Conservation (phyloP, 2,888 invertebrate species). For the Ophion ellenae region DNA sequence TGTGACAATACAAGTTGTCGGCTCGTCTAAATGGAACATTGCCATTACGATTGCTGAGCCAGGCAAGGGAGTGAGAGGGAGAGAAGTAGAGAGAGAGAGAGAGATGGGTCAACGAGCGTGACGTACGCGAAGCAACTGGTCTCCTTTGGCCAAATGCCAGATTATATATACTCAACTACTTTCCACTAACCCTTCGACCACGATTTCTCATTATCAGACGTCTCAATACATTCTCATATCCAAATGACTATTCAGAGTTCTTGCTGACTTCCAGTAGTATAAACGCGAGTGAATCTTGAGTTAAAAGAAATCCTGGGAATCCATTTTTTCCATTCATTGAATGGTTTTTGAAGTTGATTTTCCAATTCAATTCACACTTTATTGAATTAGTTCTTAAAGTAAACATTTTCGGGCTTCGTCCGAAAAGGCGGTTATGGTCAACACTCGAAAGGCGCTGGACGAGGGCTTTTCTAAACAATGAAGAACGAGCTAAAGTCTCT, state of each 20-base stretch:
- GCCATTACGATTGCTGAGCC: constrained; percentile 5
- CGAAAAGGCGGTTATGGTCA: too few species aligned
- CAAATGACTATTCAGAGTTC: constrained; percentile 10
- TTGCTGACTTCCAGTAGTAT: constrained; percentile 7
- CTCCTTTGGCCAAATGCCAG: constrained; percentile 80
- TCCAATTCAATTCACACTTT: not conserved
- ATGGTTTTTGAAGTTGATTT: not conserved
- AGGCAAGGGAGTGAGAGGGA: not conserved
- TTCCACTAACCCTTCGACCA: constrained; percentile 67
- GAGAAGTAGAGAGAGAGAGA: too few species aligned
- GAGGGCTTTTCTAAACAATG: too few species aligned
- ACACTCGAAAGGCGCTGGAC: too few species aligned
- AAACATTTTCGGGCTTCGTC: too few species aligned
- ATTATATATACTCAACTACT: constrained; percentile 77
- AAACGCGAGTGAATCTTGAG: not conserved
- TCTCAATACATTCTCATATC: constrained; percentile 57
- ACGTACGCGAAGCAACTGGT: constrained; percentile 80
- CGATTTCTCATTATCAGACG: constrained; percentile 71
- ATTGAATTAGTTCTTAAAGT: not conserved
- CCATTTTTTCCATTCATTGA: not conserved
- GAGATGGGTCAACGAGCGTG: constrained; percentile 74
- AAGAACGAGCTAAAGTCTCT: too few species aligned
- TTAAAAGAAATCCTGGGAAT: not conserved
- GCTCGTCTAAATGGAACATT: not conserved
- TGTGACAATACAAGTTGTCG: not conserved